Evolutionary conservation across 2,113 vertebrate species (phyloP).

Genomic region (Mola mola): DNA sequence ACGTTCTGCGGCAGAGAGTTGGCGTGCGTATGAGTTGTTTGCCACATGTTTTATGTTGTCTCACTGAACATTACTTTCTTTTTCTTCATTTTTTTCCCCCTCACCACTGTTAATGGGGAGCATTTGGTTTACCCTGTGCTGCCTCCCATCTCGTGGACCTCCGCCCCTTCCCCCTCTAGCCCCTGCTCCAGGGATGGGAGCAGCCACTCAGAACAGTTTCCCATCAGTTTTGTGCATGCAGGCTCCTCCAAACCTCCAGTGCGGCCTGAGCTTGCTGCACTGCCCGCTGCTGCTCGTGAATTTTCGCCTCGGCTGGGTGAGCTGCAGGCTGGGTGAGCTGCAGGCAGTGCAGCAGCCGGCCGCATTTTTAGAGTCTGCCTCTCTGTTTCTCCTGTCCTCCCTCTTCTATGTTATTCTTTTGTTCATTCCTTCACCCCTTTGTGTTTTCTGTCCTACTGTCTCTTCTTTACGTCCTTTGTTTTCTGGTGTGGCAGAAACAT

Average conservation of each 20-base stretch:
- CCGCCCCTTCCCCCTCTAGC: conserved; percentile 82
- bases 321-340: conserved; percentile 75
- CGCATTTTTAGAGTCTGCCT: conserved; percentile 51
- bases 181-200: conserved; percentile 88
- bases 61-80: conserved; percentile 74
- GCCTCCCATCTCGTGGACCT: conserved; percentile 80
- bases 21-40: conserved; percentile 4
- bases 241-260: conserved; percentile 74
- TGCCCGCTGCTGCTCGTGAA: conserved; percentile 70
- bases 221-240: conserved; percentile 99
- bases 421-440: conserved; percentile 20
- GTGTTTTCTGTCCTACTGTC: conserved; percentile 19
- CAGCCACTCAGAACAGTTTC: conserved; percentile 92
- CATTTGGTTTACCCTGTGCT: conserved; percentile 64
- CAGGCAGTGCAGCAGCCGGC: conserved; percentile 76
- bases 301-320: conserved; percentile 48
- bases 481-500: conserved; percentile 19
- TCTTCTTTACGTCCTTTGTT: conserved; percentile 5
- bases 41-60: conserved; percentile 51
- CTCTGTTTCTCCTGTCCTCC: conserved; percentile 2
- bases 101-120: conserved; percentile 67
- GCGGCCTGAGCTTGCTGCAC: conserved; percentile 62
- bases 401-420: conserved; percentile 27
- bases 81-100: conserved; percentile 59
- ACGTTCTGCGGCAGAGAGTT: too few species aligned